Conservation (phyloP, 1,140 invertebrate genomes). For the Brachionus rotundiformis region DNA sequence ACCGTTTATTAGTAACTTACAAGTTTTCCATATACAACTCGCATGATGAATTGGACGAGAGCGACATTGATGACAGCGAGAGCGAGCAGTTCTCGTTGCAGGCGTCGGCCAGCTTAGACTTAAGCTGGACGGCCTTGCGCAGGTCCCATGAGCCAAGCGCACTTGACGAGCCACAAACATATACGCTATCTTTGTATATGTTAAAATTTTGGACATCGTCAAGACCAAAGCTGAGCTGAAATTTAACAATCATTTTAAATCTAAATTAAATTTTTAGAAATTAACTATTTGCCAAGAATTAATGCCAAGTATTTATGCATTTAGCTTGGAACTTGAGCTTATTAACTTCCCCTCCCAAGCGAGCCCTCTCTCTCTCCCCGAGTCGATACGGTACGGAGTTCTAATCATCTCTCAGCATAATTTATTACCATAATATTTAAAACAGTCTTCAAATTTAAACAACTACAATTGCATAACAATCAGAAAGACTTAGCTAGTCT, state of each 20-base stretch:
- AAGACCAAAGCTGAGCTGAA: constrained; percentile 41
- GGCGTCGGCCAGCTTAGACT: background rate
- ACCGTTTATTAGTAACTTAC: constrained; percentile 30
- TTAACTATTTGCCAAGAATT: background rate
- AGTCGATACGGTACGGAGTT: no score
- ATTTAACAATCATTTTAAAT: constrained; percentile 41
- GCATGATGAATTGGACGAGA: constrained; percentile 18
- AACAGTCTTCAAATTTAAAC: no score
- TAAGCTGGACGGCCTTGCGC: background rate
- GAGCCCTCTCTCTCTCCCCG: background rate
- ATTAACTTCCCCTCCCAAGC: constrained; percentile 5
- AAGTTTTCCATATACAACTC: constrained; percentile 22
- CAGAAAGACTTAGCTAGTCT: background rate
- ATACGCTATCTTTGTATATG: constrained; percentile 42
- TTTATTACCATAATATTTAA: constrained; percentile 14
- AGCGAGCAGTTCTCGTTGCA: constrained; percentile 3
- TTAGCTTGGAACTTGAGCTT: background rate
- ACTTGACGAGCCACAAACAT: constrained; percentile 28
- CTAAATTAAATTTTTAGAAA: background rate
- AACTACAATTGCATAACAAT: background rate
- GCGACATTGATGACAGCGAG: constrained; percentile 6
- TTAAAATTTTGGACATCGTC: constrained; percentile 31
- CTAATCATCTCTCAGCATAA: background rate
- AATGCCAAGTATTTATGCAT: background rate
- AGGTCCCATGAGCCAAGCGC: constrained; percentile 34